A percentile compares a stretch with the other conserved stretches of the same genome.
phyloP scores from a whole-genome alignment of 2,113 vertebrate species.

The Ophthalmotilapia sp. region DNA sequence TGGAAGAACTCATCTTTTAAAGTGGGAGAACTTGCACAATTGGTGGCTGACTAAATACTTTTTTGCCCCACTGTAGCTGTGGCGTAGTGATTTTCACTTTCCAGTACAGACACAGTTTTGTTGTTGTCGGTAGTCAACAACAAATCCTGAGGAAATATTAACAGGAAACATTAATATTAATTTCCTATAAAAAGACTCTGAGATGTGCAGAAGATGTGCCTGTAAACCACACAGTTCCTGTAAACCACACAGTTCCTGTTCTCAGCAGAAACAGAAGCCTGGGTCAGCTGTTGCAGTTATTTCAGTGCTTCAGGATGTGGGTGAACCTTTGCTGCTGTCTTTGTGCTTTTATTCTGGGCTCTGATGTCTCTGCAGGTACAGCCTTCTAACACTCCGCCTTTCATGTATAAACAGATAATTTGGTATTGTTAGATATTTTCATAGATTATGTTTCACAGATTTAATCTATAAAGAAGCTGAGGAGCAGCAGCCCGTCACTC shows the following conservation, averaged over 20 bases:
- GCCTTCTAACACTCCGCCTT: neutral
- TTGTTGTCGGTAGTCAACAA: neutral
- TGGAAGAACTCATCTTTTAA: neutral
- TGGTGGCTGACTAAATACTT: too few species aligned
- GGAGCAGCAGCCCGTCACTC: neutral
- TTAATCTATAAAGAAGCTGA: neutral
- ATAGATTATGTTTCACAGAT: neutral
- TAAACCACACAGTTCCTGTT: neutral
- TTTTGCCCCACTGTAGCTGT: neutral
- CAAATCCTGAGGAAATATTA: neutral
- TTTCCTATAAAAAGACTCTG: neutral
- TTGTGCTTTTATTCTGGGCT: neutral
- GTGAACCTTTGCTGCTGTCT: neutral
- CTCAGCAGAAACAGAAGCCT: neutral
- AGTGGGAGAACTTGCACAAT: too few species aligned
- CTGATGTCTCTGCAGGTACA: neutral
- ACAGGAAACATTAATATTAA: neutral
- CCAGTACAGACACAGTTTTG: neutral
- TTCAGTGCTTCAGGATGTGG: neutral
- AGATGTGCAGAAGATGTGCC: neutral
- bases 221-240: neutral
- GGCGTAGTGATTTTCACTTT: neutral
- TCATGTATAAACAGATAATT: neutral
- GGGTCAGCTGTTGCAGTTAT: neutral
- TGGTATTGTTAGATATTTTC: neutral